phyloP scores from a whole-genome alignment of 2,797 vertebrate species.

The Phaenicophaeus curvirostris region DNA sequence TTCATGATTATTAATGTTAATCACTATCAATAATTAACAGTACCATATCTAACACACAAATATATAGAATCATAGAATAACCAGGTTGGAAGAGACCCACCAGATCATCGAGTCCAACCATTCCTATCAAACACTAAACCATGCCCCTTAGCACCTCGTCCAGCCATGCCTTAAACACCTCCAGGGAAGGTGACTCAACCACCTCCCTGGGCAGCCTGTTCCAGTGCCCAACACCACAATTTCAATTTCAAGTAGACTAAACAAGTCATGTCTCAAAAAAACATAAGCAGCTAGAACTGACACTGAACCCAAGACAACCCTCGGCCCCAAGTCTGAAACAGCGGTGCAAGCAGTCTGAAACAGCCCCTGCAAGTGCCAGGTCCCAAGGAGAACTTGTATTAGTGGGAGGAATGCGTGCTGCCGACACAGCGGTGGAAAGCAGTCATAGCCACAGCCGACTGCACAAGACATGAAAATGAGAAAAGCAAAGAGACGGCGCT shows the following conservation, averaged over 20 bases:
- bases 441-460: neutral
- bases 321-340: neutral
- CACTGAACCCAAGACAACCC: neutral
- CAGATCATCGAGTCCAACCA: too few species aligned
- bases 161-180: too few species aligned
- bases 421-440: neutral
- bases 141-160: too few species aligned
- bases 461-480: neutral
- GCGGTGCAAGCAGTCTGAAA: fast-evolving
- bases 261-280: neutral
- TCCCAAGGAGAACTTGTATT: neutral
- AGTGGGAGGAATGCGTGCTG: neutral
- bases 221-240: too few species aligned
- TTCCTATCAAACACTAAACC: too few species aligned
- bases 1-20: neutral
- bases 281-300: neutral
- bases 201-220: too few species aligned
- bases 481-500: neutral
- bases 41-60: neutral
- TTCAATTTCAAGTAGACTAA: neutral
- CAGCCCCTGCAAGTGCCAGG: fast-evolving
- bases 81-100: too few species aligned
- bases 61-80: too few species aligned
- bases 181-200: too few species aligned
- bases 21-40: neutral